These are phyloP conservation scores for Ferrisia virgata DNA, from an alignment of 2,888 invertebrate genomes.

Conservation along the genomic window DNA sequence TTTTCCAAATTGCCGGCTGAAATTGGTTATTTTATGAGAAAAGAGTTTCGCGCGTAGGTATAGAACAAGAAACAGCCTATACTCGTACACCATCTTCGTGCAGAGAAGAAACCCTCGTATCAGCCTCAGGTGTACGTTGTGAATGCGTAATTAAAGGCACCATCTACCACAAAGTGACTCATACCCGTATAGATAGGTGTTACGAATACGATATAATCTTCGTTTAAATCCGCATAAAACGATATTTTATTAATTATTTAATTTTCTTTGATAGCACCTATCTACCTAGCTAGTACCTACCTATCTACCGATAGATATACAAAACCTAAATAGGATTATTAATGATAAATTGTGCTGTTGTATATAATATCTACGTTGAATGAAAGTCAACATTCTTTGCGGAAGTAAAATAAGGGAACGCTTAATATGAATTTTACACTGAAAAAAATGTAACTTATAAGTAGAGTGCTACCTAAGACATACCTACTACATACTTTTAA, in stretches of 20 bases:
- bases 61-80: not conserved
- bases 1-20: not conserved
- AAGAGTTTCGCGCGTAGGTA: conserved; percentile 12
- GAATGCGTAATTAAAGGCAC: conserved; percentile 10
- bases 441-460: not conserved
- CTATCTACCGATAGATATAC: not conserved
- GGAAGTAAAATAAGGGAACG: not conserved
- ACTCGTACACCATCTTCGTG: not conserved
- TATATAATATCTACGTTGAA: not conserved
- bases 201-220: conserved; percentile 5
- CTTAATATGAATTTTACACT: not conserved
- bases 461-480: not conserved
- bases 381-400: not conserved
- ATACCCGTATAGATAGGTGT: not conserved
- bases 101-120: not conserved
- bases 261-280: not conserved
- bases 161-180: not conserved
- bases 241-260: conserved; percentile 15
- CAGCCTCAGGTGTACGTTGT: conserved; percentile 19
- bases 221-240: conserved; percentile 10
- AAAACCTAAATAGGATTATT: conserved; percentile 1
- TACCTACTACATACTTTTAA: not conserved
- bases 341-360: not conserved
- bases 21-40: conserved; percentile 27
- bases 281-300: no score